Base-by-base conservation (phyloP, 2,797 vertebrate species). In the Melanotaenia boesemani region DNA sequence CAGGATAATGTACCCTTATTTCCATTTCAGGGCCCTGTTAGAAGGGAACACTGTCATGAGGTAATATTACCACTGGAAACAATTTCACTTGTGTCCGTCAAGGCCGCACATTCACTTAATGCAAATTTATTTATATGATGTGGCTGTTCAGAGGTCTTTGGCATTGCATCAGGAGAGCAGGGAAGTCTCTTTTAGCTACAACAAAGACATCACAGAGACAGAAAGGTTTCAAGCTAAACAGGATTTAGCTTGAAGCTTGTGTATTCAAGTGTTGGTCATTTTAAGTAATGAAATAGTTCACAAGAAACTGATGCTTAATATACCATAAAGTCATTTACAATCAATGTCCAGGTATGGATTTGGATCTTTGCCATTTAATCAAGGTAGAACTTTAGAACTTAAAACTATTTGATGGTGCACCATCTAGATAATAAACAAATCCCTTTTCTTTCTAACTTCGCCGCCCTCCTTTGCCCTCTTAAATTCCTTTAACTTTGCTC, bases 1-100 rank as follows among this genome's bases (percentile, higher is more conserved):
- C 94, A 94, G 93, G 86, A 85, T 86, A 78, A 87, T 70, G 70
- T 85, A 90, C 90, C 89, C 92, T 88, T 88, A 88, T 92, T 76
- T 93, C 83, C 82, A 91, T 91, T 91, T 90, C 84, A 86, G 88
- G 86, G 81, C 76, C 87, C 85, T 78, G 88, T 89, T 85, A 76
- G 86, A 82, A 81, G 84, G 77, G 82, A 82, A 87, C 77, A 80
- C 13, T 63, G 59, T 54, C 9, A 60, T 46, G 57, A 85, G 79
- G 84, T 72, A 69, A 84, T 46, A 44, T 70, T 30, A 59, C 70
- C 32, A 65, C 46, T 72, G 66, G 26, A 70, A 76, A 32, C 54
- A 70, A 81, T 39, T 48, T 10, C 60, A 57, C 62, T 60, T 13
- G 63, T 1, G 9, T 80, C 26, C 69, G 60, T 67, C 66, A 71